A percentile compares a stretch with the other conserved stretches of the same genome.
These are phyloP conservation scores for Champsocephalus esox DNA, from an alignment of 2,797 vertebrate genomes.

Conservation along the genomic window DNA sequence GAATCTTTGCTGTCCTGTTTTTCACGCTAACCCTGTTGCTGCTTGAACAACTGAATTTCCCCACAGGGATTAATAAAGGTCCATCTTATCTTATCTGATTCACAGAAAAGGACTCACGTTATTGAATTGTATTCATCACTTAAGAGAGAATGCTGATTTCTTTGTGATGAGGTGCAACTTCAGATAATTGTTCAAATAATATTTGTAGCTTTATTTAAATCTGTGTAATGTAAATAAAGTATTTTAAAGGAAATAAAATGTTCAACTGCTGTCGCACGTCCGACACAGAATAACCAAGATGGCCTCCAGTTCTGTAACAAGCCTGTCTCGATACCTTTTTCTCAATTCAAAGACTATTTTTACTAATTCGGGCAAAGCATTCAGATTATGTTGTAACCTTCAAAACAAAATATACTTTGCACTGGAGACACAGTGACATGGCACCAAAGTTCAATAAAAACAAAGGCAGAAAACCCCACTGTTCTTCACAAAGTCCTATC, in stretches of 20 bases:
- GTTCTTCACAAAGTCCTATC: background rate
- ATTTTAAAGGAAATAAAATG: background rate
- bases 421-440: background rate
- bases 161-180: background rate
- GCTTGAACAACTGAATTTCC: no score
- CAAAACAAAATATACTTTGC: background rate
- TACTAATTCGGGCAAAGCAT: background rate
- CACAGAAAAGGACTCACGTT: background rate
- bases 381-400: background rate
- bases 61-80: no score
- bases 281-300: background rate
- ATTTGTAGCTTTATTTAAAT: background rate
- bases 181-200: background rate
- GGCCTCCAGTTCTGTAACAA: background rate
- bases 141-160: background rate
- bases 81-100: no score
- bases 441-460: background rate
- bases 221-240: background rate
- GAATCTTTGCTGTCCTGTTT: no score
- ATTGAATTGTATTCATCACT: background rate
- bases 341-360: background rate
- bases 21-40: no score
- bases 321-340: background rate
- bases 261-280: background rate
- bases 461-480: background rate